A percentile compares a stretch with the other conserved stretches of the same genome.
phyloP scores from a whole-genome alignment of 1,140 invertebrate species.

The Lepidurus packardi region DNA sequence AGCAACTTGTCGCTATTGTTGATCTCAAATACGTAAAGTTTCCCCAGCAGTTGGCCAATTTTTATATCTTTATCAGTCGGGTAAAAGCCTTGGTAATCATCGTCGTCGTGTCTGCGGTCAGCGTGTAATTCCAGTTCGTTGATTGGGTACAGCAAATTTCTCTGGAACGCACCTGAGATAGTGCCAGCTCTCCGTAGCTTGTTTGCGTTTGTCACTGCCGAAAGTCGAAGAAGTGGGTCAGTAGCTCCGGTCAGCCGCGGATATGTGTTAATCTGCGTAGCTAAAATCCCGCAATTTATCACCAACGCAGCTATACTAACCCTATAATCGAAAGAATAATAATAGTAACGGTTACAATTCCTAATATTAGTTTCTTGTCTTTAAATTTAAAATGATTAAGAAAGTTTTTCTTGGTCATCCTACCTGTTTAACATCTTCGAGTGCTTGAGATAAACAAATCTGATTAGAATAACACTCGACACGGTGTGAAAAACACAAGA shows the following conservation, averaged over 20 bases:
- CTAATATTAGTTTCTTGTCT: no score
- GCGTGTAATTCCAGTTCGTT: not conserved
- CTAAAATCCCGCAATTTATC: not conserved
- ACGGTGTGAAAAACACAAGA: not conserved
- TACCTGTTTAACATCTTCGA: no score
- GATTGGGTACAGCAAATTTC: not conserved
- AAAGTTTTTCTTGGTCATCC: no score
- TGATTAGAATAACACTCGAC: not conserved
- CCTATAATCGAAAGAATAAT: not conserved
- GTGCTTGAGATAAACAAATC: no score
- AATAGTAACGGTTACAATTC: not conserved
- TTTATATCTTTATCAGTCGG: not conserved
- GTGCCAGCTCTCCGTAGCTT: not conserved
- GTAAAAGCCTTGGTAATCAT: not conserved
- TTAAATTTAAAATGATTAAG: no score
- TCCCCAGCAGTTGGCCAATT: not conserved
- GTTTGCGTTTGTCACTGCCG: not conserved
- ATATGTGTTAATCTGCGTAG: not conserved
- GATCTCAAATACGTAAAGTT: not conserved
- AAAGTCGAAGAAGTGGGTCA: not conserved
- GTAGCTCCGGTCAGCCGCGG: not conserved
- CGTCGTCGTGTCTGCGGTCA: conserved; percentile 10
- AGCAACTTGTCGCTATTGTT: not conserved
- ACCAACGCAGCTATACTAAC: not conserved
- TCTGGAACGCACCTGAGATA: not conserved